Evolutionary conservation across 2,888 invertebrate species (phyloP), one percentile per base, ranked within the genome.

Genomic region (Lordiphosa andalusiaca): DNA sequence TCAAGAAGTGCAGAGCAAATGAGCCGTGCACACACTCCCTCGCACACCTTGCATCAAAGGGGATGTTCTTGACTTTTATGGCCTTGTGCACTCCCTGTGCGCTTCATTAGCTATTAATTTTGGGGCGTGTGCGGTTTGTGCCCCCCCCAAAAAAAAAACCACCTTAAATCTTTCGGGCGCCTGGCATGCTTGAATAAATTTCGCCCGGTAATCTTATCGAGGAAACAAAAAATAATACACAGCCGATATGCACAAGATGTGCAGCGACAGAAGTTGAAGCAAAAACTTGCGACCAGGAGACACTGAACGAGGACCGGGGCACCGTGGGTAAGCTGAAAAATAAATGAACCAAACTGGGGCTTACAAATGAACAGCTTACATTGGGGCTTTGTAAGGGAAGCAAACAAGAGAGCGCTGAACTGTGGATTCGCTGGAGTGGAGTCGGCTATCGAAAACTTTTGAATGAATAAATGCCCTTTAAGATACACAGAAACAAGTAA

Each of bases 91-190:
- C 35, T 41, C 41, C 56, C 46, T 53, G 7, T 62, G 46, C 58
- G 76, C 77, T 73, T 77, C 81, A 80, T 77, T 77, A 77, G 84
- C 68, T 61, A 64, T 83, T 68, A 76, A 68, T 80, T 75, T 58
- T 60, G 33, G 56, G 58, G 48, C 33, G 41, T 47, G 60, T 57
- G 37, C 37, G 37, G 37, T 25, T 48, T 48, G 9, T 48, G 38
- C 65, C 13, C 36, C 44, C n/a, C n/a, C n/a, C n/a, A n/a, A n/a
- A n/a, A n/a, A n/a, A 16, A 16, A 16, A 38, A 30, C 19, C 66
- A 25, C 25, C 25, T 50, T 61, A 60, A 74, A 58, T 64, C 52
- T 53, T 53, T 72, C 55, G 47, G 63, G 42, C 48, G 12, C 44
- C 51, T 39, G 21, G 21, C 37, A 60, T 52, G 67, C 64, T 63